Evolutionary conservation across 2,113 vertebrate species (phyloP).

Genomic region (Zingel zingel): DNA sequence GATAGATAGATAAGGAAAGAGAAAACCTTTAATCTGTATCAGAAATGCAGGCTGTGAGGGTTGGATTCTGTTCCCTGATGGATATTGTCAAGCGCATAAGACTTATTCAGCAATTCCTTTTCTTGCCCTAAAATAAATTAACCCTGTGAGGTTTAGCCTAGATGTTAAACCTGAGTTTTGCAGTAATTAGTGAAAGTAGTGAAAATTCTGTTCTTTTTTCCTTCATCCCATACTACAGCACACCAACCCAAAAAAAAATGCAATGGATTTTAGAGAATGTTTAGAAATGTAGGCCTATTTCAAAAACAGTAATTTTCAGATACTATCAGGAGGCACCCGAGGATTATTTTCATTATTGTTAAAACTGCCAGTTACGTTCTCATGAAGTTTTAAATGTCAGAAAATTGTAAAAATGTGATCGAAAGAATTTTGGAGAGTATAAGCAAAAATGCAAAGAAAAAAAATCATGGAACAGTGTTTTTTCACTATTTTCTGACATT

Average conservation of each 20-base stretch:
- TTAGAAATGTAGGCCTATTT: too few relatives aligned
- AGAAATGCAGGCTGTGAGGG: slow-evolving; percentile 59
- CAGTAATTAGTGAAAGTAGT: background rate
- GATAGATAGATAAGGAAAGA: slow-evolving; percentile 37
- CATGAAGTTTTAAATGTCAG: background rate
- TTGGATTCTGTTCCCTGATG: slow-evolving; percentile 67
- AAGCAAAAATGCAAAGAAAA: background rate
- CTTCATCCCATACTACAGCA: background rate
- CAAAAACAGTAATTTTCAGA: background rate
- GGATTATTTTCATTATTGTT: background rate
- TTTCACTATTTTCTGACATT: too few relatives aligned
- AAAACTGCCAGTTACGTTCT: background rate
- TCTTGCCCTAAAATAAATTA: slow-evolving; percentile 43
- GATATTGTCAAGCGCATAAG: slow-evolving; percentile 56
- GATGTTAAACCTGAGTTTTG: slow-evolving; percentile 4
- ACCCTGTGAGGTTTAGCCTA: slow-evolving; percentile 19
- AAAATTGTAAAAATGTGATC: too few relatives aligned
- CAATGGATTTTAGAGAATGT: background rate
- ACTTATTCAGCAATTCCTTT: slow-evolving; percentile 53
- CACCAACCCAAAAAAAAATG: background rate
- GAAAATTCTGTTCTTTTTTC: background rate
- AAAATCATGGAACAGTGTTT: background rate
- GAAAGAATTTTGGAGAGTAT: too few relatives aligned
- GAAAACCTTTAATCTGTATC: slow-evolving; percentile 77
- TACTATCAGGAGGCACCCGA: background rate